phyloP scores from a whole-genome alignment of 2,888 invertebrate species.

The Drosophila demipolita region DNA sequence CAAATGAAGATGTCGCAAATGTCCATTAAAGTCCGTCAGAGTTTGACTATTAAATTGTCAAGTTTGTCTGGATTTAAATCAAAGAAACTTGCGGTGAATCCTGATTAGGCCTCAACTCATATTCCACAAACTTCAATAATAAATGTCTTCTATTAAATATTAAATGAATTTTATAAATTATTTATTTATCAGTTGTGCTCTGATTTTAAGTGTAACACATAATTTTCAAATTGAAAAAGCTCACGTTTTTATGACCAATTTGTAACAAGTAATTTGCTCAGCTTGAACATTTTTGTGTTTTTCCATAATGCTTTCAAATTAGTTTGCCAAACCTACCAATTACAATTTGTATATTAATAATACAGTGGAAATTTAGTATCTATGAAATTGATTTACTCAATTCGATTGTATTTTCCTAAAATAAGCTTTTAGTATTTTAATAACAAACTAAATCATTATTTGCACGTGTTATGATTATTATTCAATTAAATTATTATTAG shows the following conservation, averaged over 20 bases:
- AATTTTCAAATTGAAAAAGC: background rate
- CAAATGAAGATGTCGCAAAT: conserved; percentile 39
- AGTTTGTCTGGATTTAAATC: background rate
- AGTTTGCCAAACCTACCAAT: background rate
- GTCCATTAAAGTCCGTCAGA: conserved; percentile 12
- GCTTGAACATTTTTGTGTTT: background rate
- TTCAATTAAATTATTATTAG: background rate
- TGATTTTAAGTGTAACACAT: background rate
- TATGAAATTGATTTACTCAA: background rate
- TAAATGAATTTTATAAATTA: background rate
- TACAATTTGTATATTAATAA: background rate
- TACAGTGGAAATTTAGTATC: background rate
- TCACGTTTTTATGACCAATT: background rate
- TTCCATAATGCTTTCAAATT: background rate
- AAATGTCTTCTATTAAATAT: background rate
- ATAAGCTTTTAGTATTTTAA: background rate
- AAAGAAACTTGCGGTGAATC: background rate
- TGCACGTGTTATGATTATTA: background rate
- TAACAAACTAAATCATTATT: background rate
- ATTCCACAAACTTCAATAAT: background rate
- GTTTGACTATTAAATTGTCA: background rate
- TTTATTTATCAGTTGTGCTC: background rate
- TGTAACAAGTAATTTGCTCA: background rate
- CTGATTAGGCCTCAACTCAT: background rate
- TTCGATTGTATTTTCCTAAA: background rate